phyloP scores from a whole-genome alignment of 2,888 invertebrate genomes.

The Tinea trinotella region DNA sequence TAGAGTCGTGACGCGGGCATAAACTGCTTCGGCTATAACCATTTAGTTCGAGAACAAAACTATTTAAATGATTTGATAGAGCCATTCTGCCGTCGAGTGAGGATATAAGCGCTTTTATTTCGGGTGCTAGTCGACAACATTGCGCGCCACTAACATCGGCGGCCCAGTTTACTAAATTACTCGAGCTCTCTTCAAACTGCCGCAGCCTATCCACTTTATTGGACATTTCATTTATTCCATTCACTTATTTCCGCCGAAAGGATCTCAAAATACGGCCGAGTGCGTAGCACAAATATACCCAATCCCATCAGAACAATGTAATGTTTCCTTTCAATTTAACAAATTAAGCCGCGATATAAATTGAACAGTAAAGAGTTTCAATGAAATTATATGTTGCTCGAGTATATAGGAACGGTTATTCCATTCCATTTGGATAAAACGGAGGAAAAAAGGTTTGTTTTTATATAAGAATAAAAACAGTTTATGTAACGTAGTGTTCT shows the following conservation, averaged over 20 bases:
- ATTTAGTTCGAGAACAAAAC: conserved; percentile 2
- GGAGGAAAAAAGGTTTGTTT: too few relatives aligned
- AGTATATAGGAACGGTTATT: background rate
- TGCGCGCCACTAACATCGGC: background rate
- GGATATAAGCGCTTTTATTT: conserved; percentile 14
- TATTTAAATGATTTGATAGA: conserved; percentile 15
- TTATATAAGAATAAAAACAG: too few relatives aligned
- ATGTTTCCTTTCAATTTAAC: conserved; percentile 69
- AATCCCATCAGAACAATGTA: conserved; percentile 57
- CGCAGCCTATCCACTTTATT: conserved; percentile 59
- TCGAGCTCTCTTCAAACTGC: conserved; percentile 37
- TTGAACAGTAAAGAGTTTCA: conserved; percentile 14
- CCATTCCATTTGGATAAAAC: too few relatives aligned
- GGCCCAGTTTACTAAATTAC: conserved; percentile 22
- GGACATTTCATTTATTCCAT: conserved; percentile 63
- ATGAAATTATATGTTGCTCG: conserved; percentile 1
- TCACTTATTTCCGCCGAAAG: conserved; percentile 59
- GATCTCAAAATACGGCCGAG: conserved; percentile 59
- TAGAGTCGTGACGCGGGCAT: conserved; percentile 8
- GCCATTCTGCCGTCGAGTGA: conserved; percentile 1
- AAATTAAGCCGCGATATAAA: conserved; percentile 39
- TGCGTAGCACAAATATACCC: conserved; percentile 63
- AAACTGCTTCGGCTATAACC: background rate
- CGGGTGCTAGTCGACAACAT: conserved; percentile 1
- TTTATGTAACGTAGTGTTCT: too few relatives aligned